A percentile compares a stretch with the other conserved stretches of the same genome.
These are phyloP conservation scores for Cepphus grylle DNA, from an alignment of 2,113 vertebrate genomes.

Conservation along the genomic window DNA sequence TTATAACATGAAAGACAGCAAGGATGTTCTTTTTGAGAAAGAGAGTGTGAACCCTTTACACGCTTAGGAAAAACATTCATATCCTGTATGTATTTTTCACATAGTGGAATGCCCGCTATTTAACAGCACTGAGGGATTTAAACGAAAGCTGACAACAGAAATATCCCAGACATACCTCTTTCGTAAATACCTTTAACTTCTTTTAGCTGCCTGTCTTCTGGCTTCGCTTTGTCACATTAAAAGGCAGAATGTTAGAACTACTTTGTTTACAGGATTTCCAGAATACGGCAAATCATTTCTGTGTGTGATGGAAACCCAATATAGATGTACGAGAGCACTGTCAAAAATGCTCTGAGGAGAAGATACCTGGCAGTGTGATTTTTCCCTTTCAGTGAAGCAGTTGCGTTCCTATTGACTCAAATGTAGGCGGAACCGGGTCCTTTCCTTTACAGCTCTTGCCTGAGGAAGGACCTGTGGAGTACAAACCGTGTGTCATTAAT, in stretches of 20 bases:
- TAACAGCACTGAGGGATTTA: slow-evolving; percentile 25
- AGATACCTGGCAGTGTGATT: background rate
- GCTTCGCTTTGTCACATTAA: background rate
- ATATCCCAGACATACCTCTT: slow-evolving; percentile 4
- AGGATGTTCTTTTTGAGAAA: slow-evolving; percentile 29
- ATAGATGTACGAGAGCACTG: background rate
- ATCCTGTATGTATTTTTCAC: slow-evolving; percentile 13
- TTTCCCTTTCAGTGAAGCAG: background rate
- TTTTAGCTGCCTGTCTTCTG: background rate
- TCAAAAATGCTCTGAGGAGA: background rate
- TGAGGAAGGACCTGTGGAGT: background rate
- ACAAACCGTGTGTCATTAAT: background rate
- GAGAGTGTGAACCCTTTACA: slow-evolving; percentile 27
- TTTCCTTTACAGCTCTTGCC: background rate
- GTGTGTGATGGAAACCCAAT: background rate
- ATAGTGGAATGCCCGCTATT: background rate
- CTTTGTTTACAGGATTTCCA: slow-evolving; percentile 17
- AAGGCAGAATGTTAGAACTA: background rate
- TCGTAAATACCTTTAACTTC: slow-evolving; percentile 29
- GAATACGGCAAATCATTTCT: background rate
- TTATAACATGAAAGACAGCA: slow-evolving; percentile 51
- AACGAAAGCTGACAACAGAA: slow-evolving; percentile 51
- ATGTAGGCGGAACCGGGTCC: background rate
- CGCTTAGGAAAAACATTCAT: slow-evolving; percentile 7
- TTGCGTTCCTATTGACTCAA: background rate